phyloP scores from a whole-genome alignment of 2,113 vertebrate species.

The Lota lota region DNA sequence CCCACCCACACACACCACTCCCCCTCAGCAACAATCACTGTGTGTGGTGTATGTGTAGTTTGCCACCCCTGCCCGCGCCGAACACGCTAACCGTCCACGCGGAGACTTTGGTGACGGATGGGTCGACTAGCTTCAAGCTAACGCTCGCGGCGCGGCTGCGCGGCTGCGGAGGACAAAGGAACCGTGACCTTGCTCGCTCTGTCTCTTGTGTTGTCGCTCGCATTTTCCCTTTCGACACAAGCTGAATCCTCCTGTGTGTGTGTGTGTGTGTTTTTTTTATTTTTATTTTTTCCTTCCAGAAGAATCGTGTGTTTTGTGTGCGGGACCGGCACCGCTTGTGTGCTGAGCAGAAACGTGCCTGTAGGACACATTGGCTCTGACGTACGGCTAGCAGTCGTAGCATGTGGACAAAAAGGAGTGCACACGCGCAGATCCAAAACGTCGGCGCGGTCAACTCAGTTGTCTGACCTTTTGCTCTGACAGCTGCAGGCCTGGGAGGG shows the following conservation, averaged over 20 bases:
- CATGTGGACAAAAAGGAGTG: constrained; percentile 22
- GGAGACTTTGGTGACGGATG: constrained; percentile 39
- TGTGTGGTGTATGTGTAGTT: constrained; percentile 31
- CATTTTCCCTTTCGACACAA: neutral
- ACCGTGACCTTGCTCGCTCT: neutral
- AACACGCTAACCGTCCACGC: constrained; percentile 28
- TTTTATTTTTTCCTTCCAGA: too few species aligned
- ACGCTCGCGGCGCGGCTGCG: constrained; percentile 31
- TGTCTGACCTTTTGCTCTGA: constrained; percentile 44
- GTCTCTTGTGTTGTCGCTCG: neutral
- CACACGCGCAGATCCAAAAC: constrained; percentile 7
- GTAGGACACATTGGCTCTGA: constrained; percentile 43
- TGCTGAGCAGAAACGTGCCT: constrained; percentile 56
- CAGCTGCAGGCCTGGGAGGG: constrained; percentile 27
- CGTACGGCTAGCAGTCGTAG: neutral
- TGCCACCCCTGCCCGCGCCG: constrained; percentile 16
- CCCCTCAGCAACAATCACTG: constrained; percentile 36
- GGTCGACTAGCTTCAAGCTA: constrained; percentile 36
- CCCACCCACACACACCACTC: constrained; percentile 1
- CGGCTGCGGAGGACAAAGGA: constrained; percentile 26
- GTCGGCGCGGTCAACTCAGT: constrained; percentile 24
- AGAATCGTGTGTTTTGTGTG: neutral
- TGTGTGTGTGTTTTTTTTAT: neutral
- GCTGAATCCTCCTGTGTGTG: neutral
- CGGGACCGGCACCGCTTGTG: constrained; percentile 37